phyloP scores from a whole-genome alignment of 1,140 invertebrate genomes.

The Drosophila littoralis region DNA sequence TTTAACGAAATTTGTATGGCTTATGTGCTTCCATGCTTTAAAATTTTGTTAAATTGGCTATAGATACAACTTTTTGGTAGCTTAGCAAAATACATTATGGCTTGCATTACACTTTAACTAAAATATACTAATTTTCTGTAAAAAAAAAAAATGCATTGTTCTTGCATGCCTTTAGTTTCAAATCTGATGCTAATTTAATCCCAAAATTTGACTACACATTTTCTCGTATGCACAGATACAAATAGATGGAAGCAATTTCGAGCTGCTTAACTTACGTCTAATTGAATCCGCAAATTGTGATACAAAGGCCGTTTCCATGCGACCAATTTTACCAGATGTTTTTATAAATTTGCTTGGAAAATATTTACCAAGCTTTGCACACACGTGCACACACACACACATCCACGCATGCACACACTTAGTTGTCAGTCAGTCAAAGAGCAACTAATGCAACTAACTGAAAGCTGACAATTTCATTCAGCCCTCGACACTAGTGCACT shows the following conservation, averaged over 20 bases:
- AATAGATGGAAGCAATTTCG: background rate
- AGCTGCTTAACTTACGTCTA: conserved; percentile 8
- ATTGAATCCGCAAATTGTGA: conserved; percentile 25
- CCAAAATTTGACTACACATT: background rate
- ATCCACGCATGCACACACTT: background rate
- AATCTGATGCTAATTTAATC: background rate
- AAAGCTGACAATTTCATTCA: conserved; percentile 64
- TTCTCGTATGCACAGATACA: background rate
- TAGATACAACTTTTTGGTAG: too few relatives aligned
- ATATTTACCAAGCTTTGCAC: conserved; percentile 48
- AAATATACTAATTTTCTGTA: too few relatives aligned
- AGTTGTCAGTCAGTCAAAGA: conserved; percentile 51
- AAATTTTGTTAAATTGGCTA: too few relatives aligned
- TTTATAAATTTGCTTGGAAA: conserved; percentile 34
- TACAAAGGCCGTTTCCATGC: conserved; percentile 11
- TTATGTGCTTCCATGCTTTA: too few relatives aligned
- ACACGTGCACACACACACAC: background rate
- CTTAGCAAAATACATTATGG: too few relatives aligned
- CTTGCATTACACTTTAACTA: too few relatives aligned
- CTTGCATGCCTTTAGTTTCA: background rate
- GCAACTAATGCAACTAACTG: conserved; percentile 68
- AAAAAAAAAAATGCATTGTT: background rate
- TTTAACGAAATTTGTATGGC: too few relatives aligned
- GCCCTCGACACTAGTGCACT: conserved; percentile 27
- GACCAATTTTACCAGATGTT: conserved; percentile 13